A percentile compares a stretch with the other conserved stretches of the same genome.
Evolutionary conservation across 2,888 invertebrate species (phyloP).

Genomic region (Alentia gelatinosa): DNA sequence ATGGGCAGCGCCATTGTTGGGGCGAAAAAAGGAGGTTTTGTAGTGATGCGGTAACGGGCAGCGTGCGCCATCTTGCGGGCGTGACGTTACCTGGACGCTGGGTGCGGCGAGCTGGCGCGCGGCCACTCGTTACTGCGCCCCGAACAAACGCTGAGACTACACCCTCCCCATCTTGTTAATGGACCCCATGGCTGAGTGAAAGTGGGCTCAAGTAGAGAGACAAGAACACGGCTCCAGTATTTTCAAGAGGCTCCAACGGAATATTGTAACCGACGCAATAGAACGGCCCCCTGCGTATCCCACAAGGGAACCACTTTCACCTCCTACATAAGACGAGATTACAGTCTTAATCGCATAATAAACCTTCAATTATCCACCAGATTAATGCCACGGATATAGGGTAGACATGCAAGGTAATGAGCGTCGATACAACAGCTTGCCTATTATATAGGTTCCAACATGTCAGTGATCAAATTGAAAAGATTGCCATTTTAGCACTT

Average conservation of each 20-base stretch:
- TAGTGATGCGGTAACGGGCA: neutral
- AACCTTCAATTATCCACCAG: too few species aligned
- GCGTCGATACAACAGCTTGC: too few species aligned
- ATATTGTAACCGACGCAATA: neutral
- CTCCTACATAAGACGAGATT: too few species aligned
- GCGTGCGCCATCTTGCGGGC: neutral
- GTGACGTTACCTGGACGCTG: conserved; percentile 37
- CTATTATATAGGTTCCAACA: too few species aligned
- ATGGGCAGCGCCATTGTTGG: neutral
- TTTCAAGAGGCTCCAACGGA: neutral
- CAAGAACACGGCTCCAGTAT: neutral
- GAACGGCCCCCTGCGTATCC: too few species aligned
- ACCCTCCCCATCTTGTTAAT: neutral
- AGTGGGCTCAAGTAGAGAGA: neutral
- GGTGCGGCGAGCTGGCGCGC: neutral
- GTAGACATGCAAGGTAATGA: too few species aligned
- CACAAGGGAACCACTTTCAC: too few species aligned
- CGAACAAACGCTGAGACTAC: neutral
- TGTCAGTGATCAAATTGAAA: too few species aligned
- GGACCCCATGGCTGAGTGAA: neutral
- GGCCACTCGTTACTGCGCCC: neutral
- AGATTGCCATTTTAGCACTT: too few species aligned
- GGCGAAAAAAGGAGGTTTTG: neutral
- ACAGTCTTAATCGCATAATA: too few species aligned
- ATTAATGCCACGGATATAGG: too few species aligned